Evolutionary conservation across 2,113 vertebrate genomes (phyloP), one percentile per base, ranked within the genome.

Genomic region (Parotia lawesii): DNA sequence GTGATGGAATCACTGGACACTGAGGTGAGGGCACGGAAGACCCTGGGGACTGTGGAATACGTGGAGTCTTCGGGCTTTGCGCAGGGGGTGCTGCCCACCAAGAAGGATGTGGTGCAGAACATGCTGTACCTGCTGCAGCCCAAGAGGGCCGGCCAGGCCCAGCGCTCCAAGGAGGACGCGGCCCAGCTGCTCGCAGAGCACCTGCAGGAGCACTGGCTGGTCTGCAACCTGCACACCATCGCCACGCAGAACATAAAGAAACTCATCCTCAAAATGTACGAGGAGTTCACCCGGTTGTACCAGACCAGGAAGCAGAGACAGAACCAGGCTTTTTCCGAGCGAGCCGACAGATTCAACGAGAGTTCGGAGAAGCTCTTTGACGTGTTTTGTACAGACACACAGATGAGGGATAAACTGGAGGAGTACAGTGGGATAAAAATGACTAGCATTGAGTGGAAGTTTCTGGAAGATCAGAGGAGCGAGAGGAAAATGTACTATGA

Each of bases 41-140:
- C 95, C 77, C 89, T 97, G 75, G 96, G 96, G 31, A 93, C 93
- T 40, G 96, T 95, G 73, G 97, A 97, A 19, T 97, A 97, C 4
- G 94, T 97, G 11, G 97, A 97, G 85, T 89, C 96, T 29, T 97
- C 95, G 0, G 96, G 96, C 38, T 97, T 97, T 21, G 6, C 94
- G 3, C 97, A 96, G 80, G 97, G 97, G 5, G 50, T 97, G 12
- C 89, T 97, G 83, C 97, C 97, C 25, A 97, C 97, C 51, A 96
- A 95, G 92, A 97, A 96, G 69, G 97, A 97, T 95, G 96, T 97
- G 74, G 95, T 97, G 62, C 97, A 97, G 88, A 97, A 97, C 29
- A 97, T 97, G 96, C 93, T 97, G 66, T 97, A 97, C 20, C 53
- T 97, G 13, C 18, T 97, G 89, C 97, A 97, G 90, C 96, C 96